These are phyloP conservation scores for Aix galericulata DNA, from an alignment of 2,113 vertebrate genomes.

Conservation along the genomic window DNA sequence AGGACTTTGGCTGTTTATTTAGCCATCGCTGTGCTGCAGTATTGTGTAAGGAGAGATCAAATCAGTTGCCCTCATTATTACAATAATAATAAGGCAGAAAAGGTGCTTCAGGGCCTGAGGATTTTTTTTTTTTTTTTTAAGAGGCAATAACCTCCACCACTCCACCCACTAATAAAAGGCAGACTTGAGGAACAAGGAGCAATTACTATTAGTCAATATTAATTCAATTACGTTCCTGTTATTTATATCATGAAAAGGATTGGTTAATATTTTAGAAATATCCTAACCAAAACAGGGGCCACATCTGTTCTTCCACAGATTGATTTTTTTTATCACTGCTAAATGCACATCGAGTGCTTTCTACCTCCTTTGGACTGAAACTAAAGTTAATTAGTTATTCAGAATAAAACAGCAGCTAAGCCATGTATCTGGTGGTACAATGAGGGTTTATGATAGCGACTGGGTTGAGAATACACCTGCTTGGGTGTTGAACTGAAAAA, in stretches of 20 bases:
- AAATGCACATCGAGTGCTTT: slow-evolving; percentile 20
- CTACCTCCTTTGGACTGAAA: slow-evolving; percentile 7
- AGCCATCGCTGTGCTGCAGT: slow-evolving; percentile 82
- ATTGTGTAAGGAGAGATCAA: slow-evolving; percentile 93
- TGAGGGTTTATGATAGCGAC: neutral
- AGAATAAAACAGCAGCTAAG: neutral
- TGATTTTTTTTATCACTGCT: slow-evolving; percentile 27
- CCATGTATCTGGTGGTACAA: neutral
- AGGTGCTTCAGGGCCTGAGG: slow-evolving; percentile 79
- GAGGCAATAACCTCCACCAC: slow-evolving; percentile 74
- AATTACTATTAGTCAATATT: slow-evolving; percentile 83
- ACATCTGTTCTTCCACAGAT: slow-evolving; percentile 7
- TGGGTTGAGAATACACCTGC: neutral
- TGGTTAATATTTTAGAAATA: slow-evolving; percentile 67
- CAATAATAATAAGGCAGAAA: slow-evolving; percentile 91
- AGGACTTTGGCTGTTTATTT: slow-evolving; percentile 94
- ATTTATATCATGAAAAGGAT: slow-evolving; percentile 71
- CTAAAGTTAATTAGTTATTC: slow-evolving; percentile 46
- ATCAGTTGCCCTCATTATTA: slow-evolving; percentile 93
- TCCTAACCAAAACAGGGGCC: neutral
- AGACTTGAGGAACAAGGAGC: slow-evolving; percentile 74
- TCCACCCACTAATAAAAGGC: slow-evolving; percentile 61
- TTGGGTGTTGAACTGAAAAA: neutral
- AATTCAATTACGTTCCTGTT: slow-evolving; percentile 80
- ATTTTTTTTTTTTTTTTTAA: slow-evolving; percentile 59